Conservation (phyloP, 64 coral and sea anemone genomes). For the Stylophora pistillata region DNA sequence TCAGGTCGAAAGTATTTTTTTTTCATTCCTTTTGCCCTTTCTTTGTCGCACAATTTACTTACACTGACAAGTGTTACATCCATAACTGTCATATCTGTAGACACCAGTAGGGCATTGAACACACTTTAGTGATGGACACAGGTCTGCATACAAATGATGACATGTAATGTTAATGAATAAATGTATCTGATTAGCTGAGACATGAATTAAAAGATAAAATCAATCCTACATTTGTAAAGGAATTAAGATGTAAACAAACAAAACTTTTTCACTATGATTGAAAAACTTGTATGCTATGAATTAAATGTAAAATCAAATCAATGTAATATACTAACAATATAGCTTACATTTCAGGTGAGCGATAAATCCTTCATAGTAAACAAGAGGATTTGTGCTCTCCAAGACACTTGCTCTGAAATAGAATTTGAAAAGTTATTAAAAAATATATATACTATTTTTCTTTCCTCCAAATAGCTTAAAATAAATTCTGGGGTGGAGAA, state of each 20-base stretch:
- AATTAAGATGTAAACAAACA: too few species aligned
- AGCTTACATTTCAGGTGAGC: constrained; percentile 22
- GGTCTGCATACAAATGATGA: background rate
- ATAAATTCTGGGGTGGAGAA: too few species aligned
- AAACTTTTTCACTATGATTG: too few species aligned
- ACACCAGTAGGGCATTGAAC: background rate
- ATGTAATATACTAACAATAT: background rate
- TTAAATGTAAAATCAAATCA: background rate
- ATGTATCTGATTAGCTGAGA: too few species aligned
- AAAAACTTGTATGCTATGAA: too few species aligned
- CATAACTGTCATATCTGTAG: constrained; percentile 33
- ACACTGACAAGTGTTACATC: constrained; percentile 23
- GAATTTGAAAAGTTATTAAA: background rate
- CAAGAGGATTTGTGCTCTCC: background rate
- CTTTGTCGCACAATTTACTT: background rate
- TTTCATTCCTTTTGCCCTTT: too few species aligned
- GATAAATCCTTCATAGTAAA: constrained; percentile 20
- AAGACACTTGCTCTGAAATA: constrained; percentile 28
- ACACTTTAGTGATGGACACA: background rate
- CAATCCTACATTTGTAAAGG: too few species aligned
- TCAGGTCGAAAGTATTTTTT: too few species aligned
- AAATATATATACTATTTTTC: too few species aligned
- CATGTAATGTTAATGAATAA: background rate
- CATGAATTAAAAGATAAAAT: background rate
- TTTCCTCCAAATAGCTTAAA: too few species aligned